Evolutionary conservation across 2,797 vertebrate genomes (phyloP).

Genomic region (Austrolebias charrua): DNA sequence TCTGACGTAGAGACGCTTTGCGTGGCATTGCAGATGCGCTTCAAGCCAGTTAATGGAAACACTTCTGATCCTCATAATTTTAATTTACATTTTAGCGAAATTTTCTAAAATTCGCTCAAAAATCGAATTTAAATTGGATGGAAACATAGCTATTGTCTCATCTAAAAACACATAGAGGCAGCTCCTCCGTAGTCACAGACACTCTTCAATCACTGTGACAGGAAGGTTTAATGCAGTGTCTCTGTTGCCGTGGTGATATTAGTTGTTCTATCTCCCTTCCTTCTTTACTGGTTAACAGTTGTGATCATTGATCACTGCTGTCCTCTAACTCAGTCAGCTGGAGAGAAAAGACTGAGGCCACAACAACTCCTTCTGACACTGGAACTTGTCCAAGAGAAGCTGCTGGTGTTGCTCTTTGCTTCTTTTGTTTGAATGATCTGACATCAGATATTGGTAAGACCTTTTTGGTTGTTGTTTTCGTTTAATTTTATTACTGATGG

Average conservation of each 20-base stretch:
- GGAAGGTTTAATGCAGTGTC: conserved; percentile 58
- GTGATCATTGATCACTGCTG: conserved; percentile 38
- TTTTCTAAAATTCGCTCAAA: too few species aligned
- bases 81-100: too few species aligned
- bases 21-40: too few species aligned
- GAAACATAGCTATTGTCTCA: too few species aligned
- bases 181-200: conserved; percentile 47
- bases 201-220: conserved; percentile 55
- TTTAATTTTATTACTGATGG: neutral
- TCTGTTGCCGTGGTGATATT: conserved; percentile 59
- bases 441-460: neutral
- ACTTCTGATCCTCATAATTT: too few species aligned
- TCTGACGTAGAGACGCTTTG: too few species aligned
- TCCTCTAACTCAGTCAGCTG: conserved; percentile 18
- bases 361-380: conserved; percentile 3
- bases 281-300: conserved; percentile 26
- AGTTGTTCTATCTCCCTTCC: conserved; percentile 1
- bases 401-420: conserved; percentile 6
- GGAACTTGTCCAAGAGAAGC: conserved; percentile 2
- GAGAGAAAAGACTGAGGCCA: conserved; percentile 7
- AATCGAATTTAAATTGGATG: too few species aligned
- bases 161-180: conserved; percentile 32
- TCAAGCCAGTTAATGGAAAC: too few species aligned
- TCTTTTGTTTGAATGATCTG: neutral
- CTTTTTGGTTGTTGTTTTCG: neutral